Evolutionary conservation across 2,888 invertebrate species (phyloP).

Genomic region (Tetranychus piercei): DNA sequence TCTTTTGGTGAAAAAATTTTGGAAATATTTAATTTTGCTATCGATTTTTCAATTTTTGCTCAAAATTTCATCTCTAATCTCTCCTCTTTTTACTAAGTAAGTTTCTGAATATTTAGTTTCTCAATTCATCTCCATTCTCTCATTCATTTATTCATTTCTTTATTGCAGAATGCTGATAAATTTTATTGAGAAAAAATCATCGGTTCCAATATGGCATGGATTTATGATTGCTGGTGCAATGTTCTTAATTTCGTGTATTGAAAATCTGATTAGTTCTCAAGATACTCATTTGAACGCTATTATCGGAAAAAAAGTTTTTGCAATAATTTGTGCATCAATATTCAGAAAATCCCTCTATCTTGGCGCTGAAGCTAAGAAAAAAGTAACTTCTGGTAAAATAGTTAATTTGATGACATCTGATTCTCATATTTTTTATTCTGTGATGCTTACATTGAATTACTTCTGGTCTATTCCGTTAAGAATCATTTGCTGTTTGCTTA

Average conservation of each 20-base stretch:
- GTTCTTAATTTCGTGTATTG: slow-evolving; percentile 52
- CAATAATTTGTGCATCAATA: slow-evolving; percentile 66
- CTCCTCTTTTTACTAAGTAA: slow-evolving; percentile 9
- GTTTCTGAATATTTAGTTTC: slow-evolving; percentile 31
- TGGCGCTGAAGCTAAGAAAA: slow-evolving; percentile 27
- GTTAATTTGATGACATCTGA: slow-evolving; percentile 82
- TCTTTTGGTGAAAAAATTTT: background rate
- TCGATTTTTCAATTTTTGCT: background rate
- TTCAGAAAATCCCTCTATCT: slow-evolving; percentile 46
- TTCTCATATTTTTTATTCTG: slow-evolving; percentile 66
- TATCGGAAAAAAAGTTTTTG: slow-evolving; percentile 71
- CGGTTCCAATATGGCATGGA: slow-evolving; percentile 52
- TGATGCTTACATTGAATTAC: slow-evolving; percentile 45
- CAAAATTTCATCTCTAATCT: background rate
- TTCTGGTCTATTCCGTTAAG: slow-evolving; percentile 71
- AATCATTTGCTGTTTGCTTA: slow-evolving; percentile 62
- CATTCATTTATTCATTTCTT: slow-evolving; percentile 35
- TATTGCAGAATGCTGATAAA: slow-evolving; percentile 22
- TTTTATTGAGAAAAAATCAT: slow-evolving; percentile 1
- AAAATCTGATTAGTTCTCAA: slow-evolving; percentile 66
- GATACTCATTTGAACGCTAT: slow-evolving; percentile 80
- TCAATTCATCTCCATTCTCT: slow-evolving; percentile 32
- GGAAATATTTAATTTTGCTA: background rate
- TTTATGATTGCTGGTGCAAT: slow-evolving; percentile 58
- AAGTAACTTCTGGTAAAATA: slow-evolving; percentile 68